Evolutionary conservation across 92 coral and sea anemone species (phyloP), one percentile per base, ranked within the genome.

Genomic region (Parazoanthus atlanticus): DNA sequence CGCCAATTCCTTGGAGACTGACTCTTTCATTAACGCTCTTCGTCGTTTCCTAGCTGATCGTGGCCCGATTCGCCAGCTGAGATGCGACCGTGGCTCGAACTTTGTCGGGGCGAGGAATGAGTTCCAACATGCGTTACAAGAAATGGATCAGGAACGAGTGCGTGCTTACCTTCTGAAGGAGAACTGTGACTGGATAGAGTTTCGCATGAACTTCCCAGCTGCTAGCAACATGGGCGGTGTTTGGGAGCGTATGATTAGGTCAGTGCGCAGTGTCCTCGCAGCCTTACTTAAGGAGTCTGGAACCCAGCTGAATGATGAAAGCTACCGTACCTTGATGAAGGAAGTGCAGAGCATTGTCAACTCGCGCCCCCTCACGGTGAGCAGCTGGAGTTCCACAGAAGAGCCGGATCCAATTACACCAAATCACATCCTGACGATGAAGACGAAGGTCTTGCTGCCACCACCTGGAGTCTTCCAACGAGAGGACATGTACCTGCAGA

Each of bases 341-440:
- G 56, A 49, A 13, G 56, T 49, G 0, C 56, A 49, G 76, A 71
- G 17, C 34, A 41, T 77, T 43, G 34, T 77, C 17, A 77, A 77
- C 81, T 77, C 81, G 38, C 38, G 38, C 38, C 38, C 38, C 38
- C 90, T 89, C 46, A 64, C 92, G 0, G 86, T 88, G 21, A 80
- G 43, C 28, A 66, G 69, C 61, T 47, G 75, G 91, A 79, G 25
- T 31, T 46, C 89, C 30, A 80, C 92, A 74, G 90, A 65, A 25
- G 76, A 30, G 29, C 85, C 82, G 38, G 90, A 88, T 25, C 80
- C 89, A 10, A 73, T 91, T 58, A 85, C 94, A 10, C 91, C 94
- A 0, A 92, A 89, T 47, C 88, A 89, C 80, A 80, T 91, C 5
- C 84, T 88, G 34, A 91, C 38, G 38, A 34, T 34, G 38, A 34